Base-by-base conservation (phyloP, 2,888 invertebrate genomes). In the Rhaphigaster nebulosa region DNA sequence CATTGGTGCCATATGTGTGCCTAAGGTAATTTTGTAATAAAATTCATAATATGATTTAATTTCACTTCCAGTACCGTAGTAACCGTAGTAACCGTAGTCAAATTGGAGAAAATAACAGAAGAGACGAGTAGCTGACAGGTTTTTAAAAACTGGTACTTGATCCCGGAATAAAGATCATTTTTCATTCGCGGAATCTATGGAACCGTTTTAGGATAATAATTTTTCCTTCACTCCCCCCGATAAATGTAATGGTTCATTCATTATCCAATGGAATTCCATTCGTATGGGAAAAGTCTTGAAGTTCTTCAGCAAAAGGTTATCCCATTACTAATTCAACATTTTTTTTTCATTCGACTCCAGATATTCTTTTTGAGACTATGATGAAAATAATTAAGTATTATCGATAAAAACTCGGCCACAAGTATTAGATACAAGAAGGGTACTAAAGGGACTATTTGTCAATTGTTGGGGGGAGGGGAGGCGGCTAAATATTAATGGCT, bases 401-500 rank as follows among this genome's bases (percentile, higher is more conserved):
- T 76, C 29, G 0, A 76, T 38, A 38, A 76, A 70, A 76, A 76
- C 34, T 23, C 10, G 20, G 60, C 4, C 26, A 1, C 45, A 84
- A 50, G 84, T 84, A 84, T 84, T 45, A 41, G 84, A 84, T 84
- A 45, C 84, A 84, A 84, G 41, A 41, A 45, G 84, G 84, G 45
- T 50, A 84, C 84, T 84, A 84, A 84, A 84, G 84, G 18, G 84
- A 88, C 88, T 88, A 88, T 88, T 88, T 88, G 88, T 88, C 88
- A 88, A 88, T 88, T 60, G 88, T 41, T 29, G 56, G 65, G 88
- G 88, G 41, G n/a, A n/a, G n/a, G n/a, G n/a, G n/a, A n/a, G n/a
- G n/a, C 26, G 87, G 88, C 60, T 88, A 88, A 88, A 88, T 88
- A 88, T 88, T 88, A 88, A 88, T 88, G 88, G 88, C n/a, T 88